Percentiles rank a stretch among this genome's conserved stretches.
Conservation (phyloP, 1,140 invertebrate species). For the Helicoverpa armigera region DNA sequence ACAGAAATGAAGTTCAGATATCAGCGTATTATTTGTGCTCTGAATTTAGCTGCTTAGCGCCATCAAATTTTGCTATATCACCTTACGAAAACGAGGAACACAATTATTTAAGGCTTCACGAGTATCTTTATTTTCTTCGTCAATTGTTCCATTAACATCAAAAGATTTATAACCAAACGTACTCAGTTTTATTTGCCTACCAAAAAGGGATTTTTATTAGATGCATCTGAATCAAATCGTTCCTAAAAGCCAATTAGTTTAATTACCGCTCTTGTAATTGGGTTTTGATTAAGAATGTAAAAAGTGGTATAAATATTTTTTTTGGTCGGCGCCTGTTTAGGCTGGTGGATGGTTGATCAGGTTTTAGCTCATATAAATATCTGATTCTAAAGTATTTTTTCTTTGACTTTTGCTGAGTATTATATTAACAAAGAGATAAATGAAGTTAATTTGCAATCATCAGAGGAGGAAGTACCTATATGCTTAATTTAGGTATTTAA, state of each 20-base stretch:
- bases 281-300: conserved; percentile 1
- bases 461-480: too few relatives aligned
- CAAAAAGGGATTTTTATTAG: background rate
- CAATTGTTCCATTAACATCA: background rate
- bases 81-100: too few relatives aligned
- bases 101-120: too few relatives aligned
- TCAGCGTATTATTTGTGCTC: too few relatives aligned
- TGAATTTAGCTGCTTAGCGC: too few relatives aligned
- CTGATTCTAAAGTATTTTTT: too few relatives aligned
- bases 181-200: background rate
- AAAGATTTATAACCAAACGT: background rate
- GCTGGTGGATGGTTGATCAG: background rate
- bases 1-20: too few relatives aligned
- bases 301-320: background rate
- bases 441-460: too few relatives aligned
- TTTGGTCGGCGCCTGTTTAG: background rate
- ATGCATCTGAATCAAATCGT: conserved; percentile 10
- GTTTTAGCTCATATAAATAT: background rate
- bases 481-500: too few relatives aligned
- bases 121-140: background rate
- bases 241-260: conserved; percentile 31
- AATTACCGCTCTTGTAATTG: background rate
- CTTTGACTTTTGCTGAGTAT: too few relatives aligned
- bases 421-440: too few relatives aligned
- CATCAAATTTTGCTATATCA: too few relatives aligned